Evolutionary conservation across 2,888 invertebrate species (phyloP).

Genomic region (Nipponacmea schrenckii): DNA sequence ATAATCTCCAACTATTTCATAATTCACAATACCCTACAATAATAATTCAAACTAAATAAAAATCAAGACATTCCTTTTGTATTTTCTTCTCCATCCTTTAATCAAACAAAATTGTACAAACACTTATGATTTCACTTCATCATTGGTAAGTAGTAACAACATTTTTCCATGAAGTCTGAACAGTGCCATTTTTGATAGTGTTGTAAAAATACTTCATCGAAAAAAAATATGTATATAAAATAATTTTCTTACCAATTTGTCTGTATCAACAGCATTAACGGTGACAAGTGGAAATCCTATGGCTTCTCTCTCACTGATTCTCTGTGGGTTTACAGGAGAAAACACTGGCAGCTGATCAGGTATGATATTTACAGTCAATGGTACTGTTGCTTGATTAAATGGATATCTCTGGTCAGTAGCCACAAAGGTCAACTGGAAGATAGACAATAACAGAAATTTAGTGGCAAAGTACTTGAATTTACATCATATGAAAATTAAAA

Average conservation of each 20-base stretch:
- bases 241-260: conserved; percentile 9
- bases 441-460: neutral
- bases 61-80: neutral
- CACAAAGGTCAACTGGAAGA: neutral
- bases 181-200: too few species aligned
- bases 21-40: conserved; percentile 9
- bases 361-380: neutral
- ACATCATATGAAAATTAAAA: neutral
- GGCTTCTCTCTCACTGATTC: neutral
- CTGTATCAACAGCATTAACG: conserved; percentile 36
- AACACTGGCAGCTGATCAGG: neutral
- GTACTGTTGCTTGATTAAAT: neutral
- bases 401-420: conserved; percentile 3
- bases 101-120: neutral
- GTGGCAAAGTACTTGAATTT: neutral
- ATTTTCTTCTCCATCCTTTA: neutral
- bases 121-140: neutral
- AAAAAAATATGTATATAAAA: too few species aligned
- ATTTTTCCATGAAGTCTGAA: neutral
- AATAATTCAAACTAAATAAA: conserved; percentile 5
- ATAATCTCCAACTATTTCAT: conserved; percentile 24
- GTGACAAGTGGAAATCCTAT: neutral
- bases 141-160: neutral
- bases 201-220: too few species aligned
- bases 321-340: neutral